Percentiles rank a stretch among this genome's conserved stretches.
These are phyloP conservation scores for Drosophila macrospina DNA, from an alignment of 2,888 invertebrate species.

Conservation along the genomic window DNA sequence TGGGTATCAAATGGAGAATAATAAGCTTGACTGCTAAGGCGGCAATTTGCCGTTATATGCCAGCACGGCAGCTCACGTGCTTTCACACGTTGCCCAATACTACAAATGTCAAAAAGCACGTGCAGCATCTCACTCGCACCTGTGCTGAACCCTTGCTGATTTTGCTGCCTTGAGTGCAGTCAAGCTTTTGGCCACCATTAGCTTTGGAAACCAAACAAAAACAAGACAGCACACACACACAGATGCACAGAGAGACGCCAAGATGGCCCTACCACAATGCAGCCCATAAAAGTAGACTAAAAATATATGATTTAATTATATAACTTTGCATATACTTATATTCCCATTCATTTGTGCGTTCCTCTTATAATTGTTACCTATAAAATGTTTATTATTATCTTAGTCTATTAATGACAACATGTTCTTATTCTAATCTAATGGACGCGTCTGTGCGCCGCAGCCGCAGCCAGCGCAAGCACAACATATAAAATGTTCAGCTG, in stretches of 20 bases:
- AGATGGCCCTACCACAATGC: constrained; percentile 24
- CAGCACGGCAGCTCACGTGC: constrained; percentile 46
- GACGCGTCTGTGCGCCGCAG: constrained; percentile 28
- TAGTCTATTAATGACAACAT: no score
- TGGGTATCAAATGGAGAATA: constrained; percentile 14
- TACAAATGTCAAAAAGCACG: constrained; percentile 49
- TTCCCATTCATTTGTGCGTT: no score
- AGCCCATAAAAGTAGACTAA: constrained; percentile 44
- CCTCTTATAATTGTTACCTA: no score
- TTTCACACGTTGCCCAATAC: constrained; percentile 55
- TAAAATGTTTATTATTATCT: no score
- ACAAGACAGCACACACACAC: constrained; percentile 35
- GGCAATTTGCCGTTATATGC: constrained; percentile 36
- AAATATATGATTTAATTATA: constrained; percentile 1
- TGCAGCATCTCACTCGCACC: constrained; percentile 58
- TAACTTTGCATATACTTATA: not conserved
- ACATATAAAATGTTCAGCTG: constrained; percentile 49
- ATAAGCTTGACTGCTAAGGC: constrained; percentile 35
- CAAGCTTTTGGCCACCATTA: constrained; percentile 47
- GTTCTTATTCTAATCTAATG: constrained; percentile 8
- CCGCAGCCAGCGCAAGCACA: constrained; percentile 42
- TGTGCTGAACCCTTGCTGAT: constrained; percentile 29
- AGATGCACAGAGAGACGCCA: constrained; percentile 2
- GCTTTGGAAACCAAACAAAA: constrained; percentile 63
- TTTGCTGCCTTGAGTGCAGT: constrained; percentile 27